These are phyloP conservation scores for Anastatus disparis DNA, from an alignment of 1,140 invertebrate genomes.

Conservation along the genomic window DNA sequence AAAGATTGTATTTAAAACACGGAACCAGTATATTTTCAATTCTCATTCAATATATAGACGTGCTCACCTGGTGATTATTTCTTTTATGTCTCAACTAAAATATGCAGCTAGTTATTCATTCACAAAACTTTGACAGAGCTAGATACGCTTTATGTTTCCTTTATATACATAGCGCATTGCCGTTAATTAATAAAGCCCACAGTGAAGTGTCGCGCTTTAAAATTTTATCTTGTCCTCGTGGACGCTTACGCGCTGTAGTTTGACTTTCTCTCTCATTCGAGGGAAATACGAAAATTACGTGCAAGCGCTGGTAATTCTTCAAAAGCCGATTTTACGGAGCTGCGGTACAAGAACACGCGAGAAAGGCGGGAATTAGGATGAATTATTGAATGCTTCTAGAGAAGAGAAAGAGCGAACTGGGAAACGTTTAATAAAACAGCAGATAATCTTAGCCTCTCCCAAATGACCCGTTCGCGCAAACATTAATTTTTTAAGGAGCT, in stretches of 20 bases:
- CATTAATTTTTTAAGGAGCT: constrained; percentile 13
- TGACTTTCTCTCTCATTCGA: no score
- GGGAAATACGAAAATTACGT: neutral
- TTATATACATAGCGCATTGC: no score
- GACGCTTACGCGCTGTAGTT: no score
- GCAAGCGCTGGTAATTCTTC: constrained; percentile 11
- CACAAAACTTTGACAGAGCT: no score
- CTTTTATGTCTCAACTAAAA: no score
- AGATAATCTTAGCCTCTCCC: constrained; percentile 22
- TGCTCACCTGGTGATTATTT: no score
- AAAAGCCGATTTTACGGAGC: constrained; percentile 24
- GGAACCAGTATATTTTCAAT: no score
- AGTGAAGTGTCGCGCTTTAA: neutral
- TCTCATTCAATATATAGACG: no score
- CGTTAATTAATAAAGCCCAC: constrained; percentile 3
- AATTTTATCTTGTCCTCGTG: neutral
- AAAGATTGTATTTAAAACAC: no score
- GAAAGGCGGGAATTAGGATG: constrained; percentile 22
- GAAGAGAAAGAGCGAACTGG: neutral
- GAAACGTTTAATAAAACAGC: constrained; percentile 34
- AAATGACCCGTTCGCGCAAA: constrained; percentile 3
- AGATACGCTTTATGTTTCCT: no score
- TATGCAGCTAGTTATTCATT: no score
- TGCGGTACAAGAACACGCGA: no score
- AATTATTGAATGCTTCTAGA: neutral